Conservation (phyloP, 2,888 invertebrate genomes). For the Sphecodes monilicornis region DNA sequence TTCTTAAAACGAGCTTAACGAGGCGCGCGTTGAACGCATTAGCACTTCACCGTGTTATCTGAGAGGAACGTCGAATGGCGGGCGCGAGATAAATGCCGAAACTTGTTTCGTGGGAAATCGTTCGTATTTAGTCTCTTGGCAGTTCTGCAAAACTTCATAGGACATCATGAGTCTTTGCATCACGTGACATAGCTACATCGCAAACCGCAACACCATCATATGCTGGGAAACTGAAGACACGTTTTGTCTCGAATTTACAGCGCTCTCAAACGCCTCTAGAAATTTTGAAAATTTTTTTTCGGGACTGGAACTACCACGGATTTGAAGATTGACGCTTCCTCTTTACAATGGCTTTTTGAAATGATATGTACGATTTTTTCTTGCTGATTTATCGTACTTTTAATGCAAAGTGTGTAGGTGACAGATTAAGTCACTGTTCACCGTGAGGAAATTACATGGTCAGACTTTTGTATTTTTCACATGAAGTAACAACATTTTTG, state of each 20-base stretch:
- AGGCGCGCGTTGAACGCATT: neutral
- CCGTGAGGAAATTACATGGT: neutral
- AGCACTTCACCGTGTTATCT: constrained; percentile 1
- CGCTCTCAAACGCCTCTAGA: neutral
- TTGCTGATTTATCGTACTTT: neutral
- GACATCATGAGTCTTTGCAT: neutral
- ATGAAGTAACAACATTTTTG: too few species aligned
- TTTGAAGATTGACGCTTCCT: neutral
- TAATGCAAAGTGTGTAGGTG: neutral
- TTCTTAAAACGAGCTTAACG: neutral
- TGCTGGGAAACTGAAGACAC: neutral
- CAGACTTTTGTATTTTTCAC: neutral
- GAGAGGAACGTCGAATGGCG: neutral
- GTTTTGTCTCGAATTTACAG: neutral
- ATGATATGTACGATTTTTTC: neutral
- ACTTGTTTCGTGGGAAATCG: constrained; percentile 1
- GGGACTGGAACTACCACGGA: neutral
- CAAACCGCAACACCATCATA: neutral
- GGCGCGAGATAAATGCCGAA: constrained; percentile 8
- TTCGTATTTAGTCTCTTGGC: constrained; percentile 1
- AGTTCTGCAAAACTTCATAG: neutral
- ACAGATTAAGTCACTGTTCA: neutral
- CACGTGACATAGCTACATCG: neutral
- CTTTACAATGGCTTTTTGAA: neutral
- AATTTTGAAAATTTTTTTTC: neutral